A percentile compares a stretch with the other conserved stretches of the same genome.
Conservation (phyloP, 2,113 vertebrate genomes). For the Formicarius rufipectus region DNA sequence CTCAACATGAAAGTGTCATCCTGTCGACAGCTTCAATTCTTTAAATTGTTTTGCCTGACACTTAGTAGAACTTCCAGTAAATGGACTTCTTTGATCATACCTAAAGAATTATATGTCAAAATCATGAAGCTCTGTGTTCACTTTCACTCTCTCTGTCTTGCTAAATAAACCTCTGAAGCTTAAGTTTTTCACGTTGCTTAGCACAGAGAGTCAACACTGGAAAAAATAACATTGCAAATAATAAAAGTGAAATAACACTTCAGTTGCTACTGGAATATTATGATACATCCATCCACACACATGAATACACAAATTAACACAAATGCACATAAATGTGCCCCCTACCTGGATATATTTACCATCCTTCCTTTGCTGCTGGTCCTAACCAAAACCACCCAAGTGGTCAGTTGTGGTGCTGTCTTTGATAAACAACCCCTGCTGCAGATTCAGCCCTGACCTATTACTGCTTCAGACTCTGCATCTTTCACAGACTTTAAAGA, state of each 20-base stretch:
- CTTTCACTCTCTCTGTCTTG: background rate
- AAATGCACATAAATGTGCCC: fast-evolving
- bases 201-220: background rate
- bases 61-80: conserved; percentile 21
- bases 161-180: background rate
- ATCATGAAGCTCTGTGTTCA: background rate
- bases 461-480: background rate
- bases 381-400: background rate
- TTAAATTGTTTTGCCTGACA: conserved; percentile 46
- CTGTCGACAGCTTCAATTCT: background rate
- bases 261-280: background rate
- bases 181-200: background rate
- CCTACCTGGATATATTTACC: too few species aligned
- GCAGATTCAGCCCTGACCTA: background rate
- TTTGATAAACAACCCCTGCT: background rate
- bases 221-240: background rate
- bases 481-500: background rate
- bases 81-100: conserved; percentile 29
- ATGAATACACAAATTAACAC: fast-evolving
- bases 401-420: fast-evolving
- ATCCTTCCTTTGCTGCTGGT: background rate
- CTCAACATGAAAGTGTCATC: conserved; percentile 27
- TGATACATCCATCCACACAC: fast-evolving
- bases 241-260: background rate
- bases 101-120: conserved; percentile 21